Evolutionary conservation across 2,113 vertebrate species (phyloP).

Genomic region (Coregonus clupeaformis): DNA sequence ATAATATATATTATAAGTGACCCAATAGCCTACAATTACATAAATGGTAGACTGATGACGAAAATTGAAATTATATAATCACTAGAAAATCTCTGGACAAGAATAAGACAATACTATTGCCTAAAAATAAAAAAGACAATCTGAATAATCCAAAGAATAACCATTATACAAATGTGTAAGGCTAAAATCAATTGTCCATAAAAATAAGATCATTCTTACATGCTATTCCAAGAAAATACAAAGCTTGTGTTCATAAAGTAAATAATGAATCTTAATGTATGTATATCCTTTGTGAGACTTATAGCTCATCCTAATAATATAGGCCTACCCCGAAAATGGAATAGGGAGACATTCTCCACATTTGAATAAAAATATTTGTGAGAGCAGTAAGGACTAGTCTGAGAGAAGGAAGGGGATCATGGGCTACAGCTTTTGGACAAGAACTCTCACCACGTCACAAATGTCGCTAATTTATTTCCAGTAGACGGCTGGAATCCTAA

Average conservation of each 20-base stretch:
- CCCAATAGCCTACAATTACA: not conserved
- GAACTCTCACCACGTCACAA: slow-evolving; percentile 85
- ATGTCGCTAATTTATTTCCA: slow-evolving; percentile 89
- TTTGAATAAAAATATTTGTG: slow-evolving; percentile 25
- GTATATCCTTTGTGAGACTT: not conserved
- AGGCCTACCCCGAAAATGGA: not conserved
- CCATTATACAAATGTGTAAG: not conserved
- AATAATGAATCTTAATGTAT: not conserved
- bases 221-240: not conserved
- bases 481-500: slow-evolving; percentile 85
- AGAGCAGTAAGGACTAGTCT: slow-evolving; percentile 21
- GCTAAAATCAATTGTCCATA: not conserved
- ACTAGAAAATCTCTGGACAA: not conserved
- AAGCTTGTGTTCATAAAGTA: not conserved
- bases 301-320: too few relatives aligned
- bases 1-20: not conserved
- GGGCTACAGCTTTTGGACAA: slow-evolving; percentile 71
- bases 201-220: not conserved
- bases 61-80: not conserved
- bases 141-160: not conserved
- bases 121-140: not conserved
- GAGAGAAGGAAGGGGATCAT: slow-evolving; percentile 34
- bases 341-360: slow-evolving; percentile 32
- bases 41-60: not conserved
- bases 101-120: not conserved